These are phyloP conservation scores for Diadegma fenestrale DNA, from an alignment of 2,888 invertebrate genomes.

Conservation along the genomic window DNA sequence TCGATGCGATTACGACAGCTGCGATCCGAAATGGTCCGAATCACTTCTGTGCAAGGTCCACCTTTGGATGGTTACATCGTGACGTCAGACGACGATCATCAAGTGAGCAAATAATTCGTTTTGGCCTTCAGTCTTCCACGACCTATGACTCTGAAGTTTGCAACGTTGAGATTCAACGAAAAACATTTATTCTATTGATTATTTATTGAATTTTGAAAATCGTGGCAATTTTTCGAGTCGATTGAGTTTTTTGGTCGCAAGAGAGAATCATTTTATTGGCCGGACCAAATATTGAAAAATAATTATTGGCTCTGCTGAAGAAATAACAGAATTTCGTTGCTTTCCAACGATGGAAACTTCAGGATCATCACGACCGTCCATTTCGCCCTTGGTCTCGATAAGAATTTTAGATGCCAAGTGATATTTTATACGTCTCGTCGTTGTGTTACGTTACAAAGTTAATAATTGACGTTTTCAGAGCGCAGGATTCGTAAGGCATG, in stretches of 20 bases:
- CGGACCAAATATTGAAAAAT: no score
- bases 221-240: no score
- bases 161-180: no score
- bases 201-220: no score
- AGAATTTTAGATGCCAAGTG: not conserved
- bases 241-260: no score
- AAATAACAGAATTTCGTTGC: no score
- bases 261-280: no score
- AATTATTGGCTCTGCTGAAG: no score
- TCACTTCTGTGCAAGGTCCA: conserved; percentile 84
- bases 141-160: no score
- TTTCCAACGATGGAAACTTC: no score
- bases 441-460: not conserved
- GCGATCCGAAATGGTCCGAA: conserved; percentile 85
- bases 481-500: conserved; percentile 72
- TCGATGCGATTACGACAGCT: conserved; percentile 82
- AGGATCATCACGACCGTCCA: no score
- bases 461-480: conserved; percentile 75
- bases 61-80: conserved; percentile 91
- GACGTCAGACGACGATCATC: conserved; percentile 93
- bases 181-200: no score
- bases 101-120: conserved; percentile 86
- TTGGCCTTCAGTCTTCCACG: conserved; percentile 22
- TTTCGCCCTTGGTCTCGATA: not conserved
- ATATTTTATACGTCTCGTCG: not conserved